phyloP scores from a whole-genome alignment of 2,888 invertebrate species.

The Drosophila cognata region DNA sequence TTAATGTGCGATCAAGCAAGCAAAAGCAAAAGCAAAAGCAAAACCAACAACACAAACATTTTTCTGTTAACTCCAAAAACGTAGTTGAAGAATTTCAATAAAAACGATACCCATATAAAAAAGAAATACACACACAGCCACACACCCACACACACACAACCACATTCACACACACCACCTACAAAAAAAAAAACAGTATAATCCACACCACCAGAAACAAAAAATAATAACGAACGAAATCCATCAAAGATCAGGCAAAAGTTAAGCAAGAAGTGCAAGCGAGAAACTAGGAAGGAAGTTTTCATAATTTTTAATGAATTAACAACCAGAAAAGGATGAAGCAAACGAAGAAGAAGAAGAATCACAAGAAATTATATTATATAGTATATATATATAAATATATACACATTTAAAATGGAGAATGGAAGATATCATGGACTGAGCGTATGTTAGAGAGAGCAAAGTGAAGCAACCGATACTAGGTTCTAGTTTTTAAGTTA shows the following conservation, averaged over 20 bases:
- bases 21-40: conserved; percentile 21
- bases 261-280: conserved; percentile 17
- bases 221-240: conserved; percentile 41
- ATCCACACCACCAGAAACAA: conserved; percentile 72
- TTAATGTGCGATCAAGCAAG: conserved; percentile 39
- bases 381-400: conserved; percentile 34
- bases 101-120: conserved; percentile 32
- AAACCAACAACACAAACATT: conserved; percentile 9
- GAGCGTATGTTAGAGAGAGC: conserved; percentile 73
- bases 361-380: conserved; percentile 48
- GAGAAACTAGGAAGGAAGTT: conserved; percentile 54
- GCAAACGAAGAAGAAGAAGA: conserved; percentile 3
- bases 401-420: conserved; percentile 34
- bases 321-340: conserved; percentile 33
- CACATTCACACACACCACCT: conserved; percentile 46
- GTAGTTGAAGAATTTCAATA: conserved; percentile 52
- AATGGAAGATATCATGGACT: conserved; percentile 82
- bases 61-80: conserved; percentile 62
- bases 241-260: conserved; percentile 52
- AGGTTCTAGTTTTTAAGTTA: conserved; percentile 72
- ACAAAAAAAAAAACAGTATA: conserved; percentile 62
- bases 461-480: conserved; percentile 67
- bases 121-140: conserved; percentile 25
- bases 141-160: conserved; percentile 17
- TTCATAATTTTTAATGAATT: conserved; percentile 68